These are phyloP conservation scores for Piscicola geometra DNA, from an alignment of 2,888 invertebrate species.

Conservation along the genomic window DNA sequence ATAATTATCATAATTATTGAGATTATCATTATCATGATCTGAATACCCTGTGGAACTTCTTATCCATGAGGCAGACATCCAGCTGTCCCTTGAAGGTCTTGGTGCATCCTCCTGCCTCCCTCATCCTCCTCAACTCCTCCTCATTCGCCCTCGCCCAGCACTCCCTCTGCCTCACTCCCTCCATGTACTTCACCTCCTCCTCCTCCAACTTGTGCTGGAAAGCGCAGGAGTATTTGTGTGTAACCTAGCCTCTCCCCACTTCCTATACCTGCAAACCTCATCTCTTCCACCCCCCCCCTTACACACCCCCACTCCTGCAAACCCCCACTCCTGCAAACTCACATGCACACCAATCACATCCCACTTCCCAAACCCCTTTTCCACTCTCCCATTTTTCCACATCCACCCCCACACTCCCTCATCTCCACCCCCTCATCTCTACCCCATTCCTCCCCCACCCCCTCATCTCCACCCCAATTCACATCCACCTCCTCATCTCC, in stretches of 20 bases:
- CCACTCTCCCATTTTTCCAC: no score
- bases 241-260: not conserved
- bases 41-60: slow-evolving; percentile 11
- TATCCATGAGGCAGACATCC: slow-evolving; percentile 23
- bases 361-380: no score
- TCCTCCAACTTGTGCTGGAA: slow-evolving; percentile 16
- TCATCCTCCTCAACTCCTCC: slow-evolving; percentile 13
- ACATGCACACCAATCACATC: no score
- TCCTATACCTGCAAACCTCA: not conserved
- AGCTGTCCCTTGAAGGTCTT: slow-evolving; percentile 3
- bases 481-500: no score
- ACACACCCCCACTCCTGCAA: no score
- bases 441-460: no score
- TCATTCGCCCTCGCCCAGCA: slow-evolving; percentile 26
- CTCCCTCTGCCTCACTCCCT: slow-evolving; percentile 6
- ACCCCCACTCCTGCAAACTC: no score
- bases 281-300: not conserved
- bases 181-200: slow-evolving; percentile 22
- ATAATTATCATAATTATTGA: slow-evolving; percentile 22
- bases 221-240: no score
- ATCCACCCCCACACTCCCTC: no score
- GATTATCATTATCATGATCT: slow-evolving; percentile 28
- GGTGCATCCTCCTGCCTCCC: not conserved
- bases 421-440: no score
- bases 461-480: no score